These are phyloP conservation scores for Mayetiola destructor DNA, from an alignment of 2,888 invertebrate genomes.

Conservation along the genomic window DNA sequence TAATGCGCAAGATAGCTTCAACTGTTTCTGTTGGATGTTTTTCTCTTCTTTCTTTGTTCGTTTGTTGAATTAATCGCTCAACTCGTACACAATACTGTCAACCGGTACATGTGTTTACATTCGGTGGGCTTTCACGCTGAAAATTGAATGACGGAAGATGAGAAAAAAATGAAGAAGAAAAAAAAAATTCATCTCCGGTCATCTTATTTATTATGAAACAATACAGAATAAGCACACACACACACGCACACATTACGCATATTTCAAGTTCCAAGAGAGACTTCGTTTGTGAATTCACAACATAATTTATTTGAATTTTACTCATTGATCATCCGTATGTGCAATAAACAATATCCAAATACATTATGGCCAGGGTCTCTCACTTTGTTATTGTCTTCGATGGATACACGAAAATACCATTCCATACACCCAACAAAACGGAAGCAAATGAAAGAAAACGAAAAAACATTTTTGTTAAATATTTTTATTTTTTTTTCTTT, in stretches of 20 bases:
- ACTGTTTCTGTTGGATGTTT: no score
- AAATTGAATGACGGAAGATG: neutral
- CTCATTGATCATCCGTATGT: neutral
- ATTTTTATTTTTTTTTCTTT: no score
- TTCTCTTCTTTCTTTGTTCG: no score
- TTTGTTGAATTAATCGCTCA: no score
- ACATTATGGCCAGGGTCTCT: neutral
- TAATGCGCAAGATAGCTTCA: no score
- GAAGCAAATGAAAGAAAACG: no score
- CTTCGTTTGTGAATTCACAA: neutral
- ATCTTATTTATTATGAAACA: no score
- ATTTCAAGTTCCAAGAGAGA: no score
- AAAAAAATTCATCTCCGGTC: no score
- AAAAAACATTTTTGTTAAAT: no score
- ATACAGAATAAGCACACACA: neutral
- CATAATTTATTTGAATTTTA: neutral
- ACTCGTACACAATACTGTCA: no score
- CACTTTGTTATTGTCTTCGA: neutral
- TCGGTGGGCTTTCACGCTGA: neutral
- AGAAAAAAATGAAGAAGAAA: neutral
- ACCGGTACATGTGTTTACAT: neutral
- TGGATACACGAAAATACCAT: neutral
- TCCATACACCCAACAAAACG: neutral
- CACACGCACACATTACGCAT: neutral
- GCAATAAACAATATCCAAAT: neutral